Evolutionary conservation across 1,140 invertebrate genomes (phyloP).

Genomic region (Ridgeia piscesae): DNA sequence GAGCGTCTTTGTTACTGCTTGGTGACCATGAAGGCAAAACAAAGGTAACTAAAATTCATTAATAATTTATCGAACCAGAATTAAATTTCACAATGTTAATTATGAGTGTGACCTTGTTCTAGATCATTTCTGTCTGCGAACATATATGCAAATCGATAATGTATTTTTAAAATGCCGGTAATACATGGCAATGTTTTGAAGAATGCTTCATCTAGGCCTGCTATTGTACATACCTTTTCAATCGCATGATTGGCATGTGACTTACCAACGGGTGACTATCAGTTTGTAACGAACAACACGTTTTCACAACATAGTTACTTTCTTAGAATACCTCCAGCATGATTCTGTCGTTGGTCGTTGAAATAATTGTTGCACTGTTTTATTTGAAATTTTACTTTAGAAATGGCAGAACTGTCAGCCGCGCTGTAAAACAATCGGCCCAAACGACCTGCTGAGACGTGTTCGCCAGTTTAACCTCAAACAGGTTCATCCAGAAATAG

Average conservation of each 20-base stretch:
- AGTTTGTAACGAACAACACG: not conserved
- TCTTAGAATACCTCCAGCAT: not conserved
- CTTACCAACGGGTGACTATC: not conserved
- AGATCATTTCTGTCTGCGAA: too few relatives aligned
- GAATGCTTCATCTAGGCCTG: too few relatives aligned
- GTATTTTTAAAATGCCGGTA: rapidly evolving
- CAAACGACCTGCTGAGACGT: conserved; percentile 46
- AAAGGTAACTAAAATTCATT: not conserved
- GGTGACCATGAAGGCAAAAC: too few relatives aligned
- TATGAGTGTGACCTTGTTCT: too few relatives aligned
- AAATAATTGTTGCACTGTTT: not conserved
- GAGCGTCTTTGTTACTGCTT: conserved; percentile 8
- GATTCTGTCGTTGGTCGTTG: not conserved
- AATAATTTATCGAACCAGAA: too few relatives aligned
- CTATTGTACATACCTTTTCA: too few relatives aligned
- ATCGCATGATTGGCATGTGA: not conserved
- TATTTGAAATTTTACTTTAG: too few relatives aligned
- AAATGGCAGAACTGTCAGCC: conserved; percentile 12
- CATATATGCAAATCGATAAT: too few relatives aligned
- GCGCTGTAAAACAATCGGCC: conserved; percentile 28
- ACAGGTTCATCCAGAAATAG: conserved; percentile 37
- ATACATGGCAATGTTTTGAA: too few relatives aligned
- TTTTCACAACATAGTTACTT: not conserved
- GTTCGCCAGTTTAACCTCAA: conserved; percentile 47
- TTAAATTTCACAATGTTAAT: too few relatives aligned